Conservation (phyloP, 2,797 vertebrate genomes). For the Halcyon smyrnensis region DNA sequence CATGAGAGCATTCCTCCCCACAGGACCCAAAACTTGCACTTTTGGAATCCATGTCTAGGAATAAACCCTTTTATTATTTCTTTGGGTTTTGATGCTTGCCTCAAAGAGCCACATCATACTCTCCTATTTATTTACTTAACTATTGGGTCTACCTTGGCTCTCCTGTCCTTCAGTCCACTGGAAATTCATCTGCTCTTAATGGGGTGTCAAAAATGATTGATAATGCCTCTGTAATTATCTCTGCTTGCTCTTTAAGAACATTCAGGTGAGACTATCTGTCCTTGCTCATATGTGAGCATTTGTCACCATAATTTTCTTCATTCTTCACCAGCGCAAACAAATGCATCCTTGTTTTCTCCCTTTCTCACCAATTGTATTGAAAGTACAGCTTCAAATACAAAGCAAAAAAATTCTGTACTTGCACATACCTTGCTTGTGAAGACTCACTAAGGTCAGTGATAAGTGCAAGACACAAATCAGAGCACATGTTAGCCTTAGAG, state of each 20-base stretch:
- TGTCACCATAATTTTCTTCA: neutral
- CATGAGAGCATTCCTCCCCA: neutral
- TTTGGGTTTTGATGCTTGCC: neutral
- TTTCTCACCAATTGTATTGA: neutral
- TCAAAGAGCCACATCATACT: neutral
- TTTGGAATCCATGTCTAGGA: neutral
- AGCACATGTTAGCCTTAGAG: neutral
- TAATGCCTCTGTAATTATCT: conserved; percentile 17
- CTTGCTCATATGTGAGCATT: neutral
- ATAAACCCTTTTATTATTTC: neutral
- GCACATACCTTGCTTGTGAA: neutral
- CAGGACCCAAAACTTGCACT: neutral
- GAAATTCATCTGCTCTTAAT: conserved; percentile 48
- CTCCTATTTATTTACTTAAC: conserved; percentile 32
- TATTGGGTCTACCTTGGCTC: neutral
- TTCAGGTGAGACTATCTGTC: conserved; percentile 25
- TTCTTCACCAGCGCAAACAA: neutral
- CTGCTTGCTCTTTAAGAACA: conserved; percentile 42
- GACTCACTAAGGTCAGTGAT: neutral
- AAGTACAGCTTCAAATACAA: neutral
- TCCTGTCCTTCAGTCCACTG: conserved; percentile 50
- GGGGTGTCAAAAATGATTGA: conserved; percentile 64
- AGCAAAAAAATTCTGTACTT: neutral
- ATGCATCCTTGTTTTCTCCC: neutral
- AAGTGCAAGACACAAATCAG: neutral